Evolutionary conservation across 2,888 invertebrate species (phyloP), one percentile per base, ranked within the genome.

Genomic region (Agrotis ipsilon): DNA sequence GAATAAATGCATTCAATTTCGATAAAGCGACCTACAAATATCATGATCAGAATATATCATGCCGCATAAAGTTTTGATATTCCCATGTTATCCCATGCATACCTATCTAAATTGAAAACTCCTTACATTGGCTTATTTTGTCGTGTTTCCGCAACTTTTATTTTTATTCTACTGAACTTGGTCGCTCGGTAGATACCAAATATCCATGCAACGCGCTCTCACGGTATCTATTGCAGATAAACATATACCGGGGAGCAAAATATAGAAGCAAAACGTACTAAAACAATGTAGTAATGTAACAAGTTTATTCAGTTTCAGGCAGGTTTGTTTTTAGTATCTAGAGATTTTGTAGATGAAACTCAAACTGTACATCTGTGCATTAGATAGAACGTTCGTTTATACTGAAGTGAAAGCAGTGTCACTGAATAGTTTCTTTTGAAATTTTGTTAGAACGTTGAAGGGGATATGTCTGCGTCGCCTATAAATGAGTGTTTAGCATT

Each of bases 401-500:
- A 51, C 58, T 45, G 14, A 52, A 68, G 62, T 62, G 55, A 69
- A 68, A 72, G 69, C 69, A 66, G 45, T 75, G 71, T 71, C 63
- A 68, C 64, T 58, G 48, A 68, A 67, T 71, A 78, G 71, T 83
- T 84, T 80, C 71, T 78, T 73, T 77, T 73, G 74, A 72, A 82
- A 81, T 81, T 81, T 75, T 86, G 83, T 83, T 87, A 88, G 79
- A 75, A 88, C 84, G 76, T 84, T 86, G 86, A 88, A 81, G 88
- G 84, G 86, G 86, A 86, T 86, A 87, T 85, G 84, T 84, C 87
- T 87, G 86, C 87, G 85, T 87, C 87, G 92, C 89, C 88, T 93
- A 91, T 92, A 93, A 92, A 94, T 94, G 89, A 91, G 90, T 90
- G 89, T 92, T 93, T 93, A 93, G 90, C 90, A 93, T 94, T 93